These are phyloP conservation scores for Anthopleura sola DNA, from an alignment of 64 coral and sea anemone genomes.

Conservation along the genomic window DNA sequence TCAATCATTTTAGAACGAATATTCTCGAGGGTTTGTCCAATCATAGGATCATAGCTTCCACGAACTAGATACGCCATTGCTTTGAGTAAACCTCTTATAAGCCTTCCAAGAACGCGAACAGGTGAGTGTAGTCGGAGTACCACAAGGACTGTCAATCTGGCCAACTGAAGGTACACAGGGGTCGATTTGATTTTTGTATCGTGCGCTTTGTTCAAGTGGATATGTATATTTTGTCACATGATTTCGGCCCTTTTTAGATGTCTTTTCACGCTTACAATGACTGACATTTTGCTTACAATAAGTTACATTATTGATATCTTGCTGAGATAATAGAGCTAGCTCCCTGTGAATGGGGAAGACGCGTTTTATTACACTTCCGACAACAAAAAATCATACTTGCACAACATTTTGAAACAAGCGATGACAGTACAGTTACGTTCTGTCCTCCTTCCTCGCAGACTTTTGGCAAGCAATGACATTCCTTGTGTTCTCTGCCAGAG, in stretches of 20 bases:
- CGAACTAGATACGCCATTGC: neutral
- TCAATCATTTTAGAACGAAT: conserved; percentile 4
- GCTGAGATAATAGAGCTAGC: too few relatives aligned
- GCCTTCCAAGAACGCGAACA: neutral
- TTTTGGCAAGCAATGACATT: neutral
- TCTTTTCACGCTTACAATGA: neutral
- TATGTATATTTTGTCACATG: conserved; percentile 5
- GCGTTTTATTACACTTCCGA: too few relatives aligned
- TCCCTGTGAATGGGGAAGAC: too few relatives aligned
- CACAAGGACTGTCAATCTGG: neutral
- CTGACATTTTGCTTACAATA: too few relatives aligned
- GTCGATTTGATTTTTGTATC: too few relatives aligned
- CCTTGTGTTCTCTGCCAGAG: neutral
- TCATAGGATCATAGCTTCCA: conserved; percentile 7
- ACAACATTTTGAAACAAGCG: too few relatives aligned
- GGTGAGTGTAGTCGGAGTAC: neutral
- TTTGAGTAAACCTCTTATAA: neutral
- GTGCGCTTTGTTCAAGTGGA: neutral
- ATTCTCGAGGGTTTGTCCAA: neutral
- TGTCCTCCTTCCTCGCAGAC: neutral
- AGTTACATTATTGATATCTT: neutral
- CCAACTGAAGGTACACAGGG: neutral
- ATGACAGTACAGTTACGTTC: too few relatives aligned
- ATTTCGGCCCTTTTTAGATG: neutral
- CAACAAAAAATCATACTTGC: too few relatives aligned